Conservation (phyloP, 2,113 vertebrate species). For the Anseranas semipalmata region DNA sequence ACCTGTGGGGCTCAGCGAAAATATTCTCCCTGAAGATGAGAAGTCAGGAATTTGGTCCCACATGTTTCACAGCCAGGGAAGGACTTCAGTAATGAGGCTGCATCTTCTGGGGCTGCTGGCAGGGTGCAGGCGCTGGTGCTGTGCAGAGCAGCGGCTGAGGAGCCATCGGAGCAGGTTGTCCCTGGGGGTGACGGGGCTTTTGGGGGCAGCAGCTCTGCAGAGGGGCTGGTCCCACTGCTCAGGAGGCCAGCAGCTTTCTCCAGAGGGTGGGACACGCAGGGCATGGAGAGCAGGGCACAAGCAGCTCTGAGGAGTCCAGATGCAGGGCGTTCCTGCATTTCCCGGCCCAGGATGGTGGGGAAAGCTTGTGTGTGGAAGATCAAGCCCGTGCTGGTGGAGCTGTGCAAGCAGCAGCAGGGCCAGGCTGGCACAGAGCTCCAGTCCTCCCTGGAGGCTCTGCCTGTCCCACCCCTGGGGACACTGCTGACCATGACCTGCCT, state of each 20-base stretch:
- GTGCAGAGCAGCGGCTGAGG: not conserved
- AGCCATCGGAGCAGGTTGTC: accelerated
- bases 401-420: not conserved
- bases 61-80: not conserved
- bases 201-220: accelerated
- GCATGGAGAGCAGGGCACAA: not conserved
- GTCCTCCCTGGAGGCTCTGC: not conserved
- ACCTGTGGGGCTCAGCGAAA: not conserved
- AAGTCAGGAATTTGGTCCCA: not conserved
- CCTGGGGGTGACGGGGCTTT: not conserved
- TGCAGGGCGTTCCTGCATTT: not conserved
- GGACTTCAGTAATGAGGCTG: not conserved
- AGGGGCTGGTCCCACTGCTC: not conserved
- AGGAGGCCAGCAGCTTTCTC: not conserved
- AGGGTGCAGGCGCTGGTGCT: accelerated
- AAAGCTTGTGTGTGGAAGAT: accelerated
- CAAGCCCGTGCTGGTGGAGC: accelerated
- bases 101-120: too few species aligned
- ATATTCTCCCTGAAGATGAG: not conserved
- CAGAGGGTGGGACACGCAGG: not conserved
- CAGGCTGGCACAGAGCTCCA: not conserved
- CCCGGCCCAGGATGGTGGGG: accelerated
- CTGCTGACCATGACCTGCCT: not conserved
- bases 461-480: not conserved
- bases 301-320: not conserved